Evolutionary conservation across 1,140 invertebrate species (phyloP).

Genomic region (Diachasma alloeum): DNA sequence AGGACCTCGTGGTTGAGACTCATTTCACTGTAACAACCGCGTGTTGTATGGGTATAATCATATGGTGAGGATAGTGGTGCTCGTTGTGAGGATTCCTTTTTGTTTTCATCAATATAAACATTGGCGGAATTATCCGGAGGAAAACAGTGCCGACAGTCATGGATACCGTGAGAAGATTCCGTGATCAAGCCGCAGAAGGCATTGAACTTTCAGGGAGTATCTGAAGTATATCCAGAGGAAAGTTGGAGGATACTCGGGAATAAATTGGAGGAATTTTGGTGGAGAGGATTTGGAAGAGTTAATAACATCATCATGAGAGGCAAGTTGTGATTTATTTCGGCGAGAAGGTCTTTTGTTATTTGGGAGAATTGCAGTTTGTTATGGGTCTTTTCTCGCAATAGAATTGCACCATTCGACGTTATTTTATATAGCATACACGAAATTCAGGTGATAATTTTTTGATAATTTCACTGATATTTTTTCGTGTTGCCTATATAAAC

Average conservation of each 20-base stretch:
- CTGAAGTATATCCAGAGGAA: not conserved
- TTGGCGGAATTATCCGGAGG: not conserved
- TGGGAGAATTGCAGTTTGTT: too few species aligned
- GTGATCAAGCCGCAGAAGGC: slow-evolving; percentile 13
- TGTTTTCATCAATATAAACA: not conserved
- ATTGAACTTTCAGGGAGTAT: slow-evolving; percentile 11
- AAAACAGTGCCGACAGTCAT: slow-evolving; percentile 8
- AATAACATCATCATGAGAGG: not conserved
- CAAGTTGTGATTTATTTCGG: not conserved
- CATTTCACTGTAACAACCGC: not conserved
- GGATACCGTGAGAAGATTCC: slow-evolving; percentile 29
- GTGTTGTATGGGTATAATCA: not conserved
- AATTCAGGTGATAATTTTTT: too few species aligned
- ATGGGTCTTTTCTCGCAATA: too few species aligned
- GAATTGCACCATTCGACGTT: too few species aligned
- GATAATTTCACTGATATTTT: too few species aligned
- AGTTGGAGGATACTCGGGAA: not conserved
- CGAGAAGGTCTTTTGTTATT: not conserved
- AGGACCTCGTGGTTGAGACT: not conserved
- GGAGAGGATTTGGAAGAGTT: not conserved
- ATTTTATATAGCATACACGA: too few species aligned
- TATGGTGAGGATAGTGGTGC: slow-evolving; percentile 5
- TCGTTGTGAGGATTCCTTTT: not conserved
- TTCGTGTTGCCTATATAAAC: too few species aligned
- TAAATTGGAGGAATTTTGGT: not conserved